Evolutionary conservation across 2,113 vertebrate species (phyloP).

Genomic region (Charina bottae): DNA sequence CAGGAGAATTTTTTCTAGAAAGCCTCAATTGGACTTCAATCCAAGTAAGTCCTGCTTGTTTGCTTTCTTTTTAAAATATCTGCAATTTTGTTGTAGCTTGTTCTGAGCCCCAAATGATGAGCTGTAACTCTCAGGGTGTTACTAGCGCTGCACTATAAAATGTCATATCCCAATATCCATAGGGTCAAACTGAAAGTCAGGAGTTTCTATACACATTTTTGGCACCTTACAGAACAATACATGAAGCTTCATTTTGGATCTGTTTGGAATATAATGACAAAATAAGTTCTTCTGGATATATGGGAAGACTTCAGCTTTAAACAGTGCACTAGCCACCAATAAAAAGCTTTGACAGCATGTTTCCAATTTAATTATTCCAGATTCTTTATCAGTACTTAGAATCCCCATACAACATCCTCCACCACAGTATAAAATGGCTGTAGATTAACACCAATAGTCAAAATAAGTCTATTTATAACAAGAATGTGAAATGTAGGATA

Average conservation of each 20-base stretch:
- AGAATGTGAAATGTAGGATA: not conserved
- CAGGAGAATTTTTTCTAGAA: not conserved
- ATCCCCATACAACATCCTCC: not conserved
- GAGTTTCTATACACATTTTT: not conserved
- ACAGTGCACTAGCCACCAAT: not conserved
- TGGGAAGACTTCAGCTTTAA: not conserved
- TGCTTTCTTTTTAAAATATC: not conserved
- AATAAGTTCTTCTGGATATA: not conserved
- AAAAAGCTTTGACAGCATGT: not conserved
- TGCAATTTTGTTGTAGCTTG: not conserved
- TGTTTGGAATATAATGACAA: not conserved
- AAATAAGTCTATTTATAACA: not conserved
- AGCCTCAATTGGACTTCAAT: not conserved
- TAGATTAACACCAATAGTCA: not conserved
- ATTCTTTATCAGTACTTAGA: not conserved
- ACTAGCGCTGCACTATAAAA: not conserved
- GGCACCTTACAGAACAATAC: not conserved
- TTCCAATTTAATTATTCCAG: not conserved
- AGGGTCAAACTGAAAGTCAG: not conserved
- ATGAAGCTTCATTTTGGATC: not conserved
- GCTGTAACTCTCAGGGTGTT: not conserved
- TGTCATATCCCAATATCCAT: not conserved
- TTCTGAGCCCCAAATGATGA: not conserved
- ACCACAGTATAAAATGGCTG: not conserved
- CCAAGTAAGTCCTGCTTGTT: not conserved